Evolutionary conservation across 2,113 vertebrate genomes (phyloP), one percentile per base, ranked within the genome.

Genomic region (Rhinopomastus cyanomelas): DNA sequence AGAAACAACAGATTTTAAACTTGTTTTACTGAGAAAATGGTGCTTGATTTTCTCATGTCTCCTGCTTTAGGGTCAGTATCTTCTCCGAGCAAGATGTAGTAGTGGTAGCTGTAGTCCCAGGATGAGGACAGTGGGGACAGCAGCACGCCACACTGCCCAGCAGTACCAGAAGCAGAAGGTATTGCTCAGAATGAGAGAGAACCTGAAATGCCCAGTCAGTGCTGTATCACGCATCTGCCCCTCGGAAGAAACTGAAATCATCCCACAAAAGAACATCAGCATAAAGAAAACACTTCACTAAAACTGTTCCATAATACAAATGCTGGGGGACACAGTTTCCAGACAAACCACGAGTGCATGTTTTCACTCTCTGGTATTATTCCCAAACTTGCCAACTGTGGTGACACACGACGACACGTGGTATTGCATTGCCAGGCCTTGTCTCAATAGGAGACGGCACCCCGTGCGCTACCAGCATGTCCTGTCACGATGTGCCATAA

Each of bases 371-470:
- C 46, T 4, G 20, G 19, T 11, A 6, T 29, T 16, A 7, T 20
- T 46, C 21, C 44, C 34, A 8, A 37, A 22, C 25, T 29, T 46
- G 69, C 48, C 61, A 62, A 2, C 0, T 52, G 49, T 14, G 37
- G 61, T 13, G 69, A 16, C 29, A 36, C 1, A 9, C 2, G 11
- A 14, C 30, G 34, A 16, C 60, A 29, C 0, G 2, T 16, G 68
- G 14, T 32, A 77, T 16, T 75, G 2, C 1, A 21, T 0, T n/a
- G 23, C 56, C 32, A 30, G 1, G 5, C 17, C 55, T 56, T 1
- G 5, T 21, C 17, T 3, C 84, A 74, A 12, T 3, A 53, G 37
- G 39, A 60, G 81, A 57, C 15, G 49, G 7, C 87, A 52, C 6
- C 2, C 1, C 7, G 44, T 49, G 59, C 82, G n/a, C 60, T 37